phyloP scores from a whole-genome alignment of 2,113 vertebrate species.

The Elachura formosa region DNA sequence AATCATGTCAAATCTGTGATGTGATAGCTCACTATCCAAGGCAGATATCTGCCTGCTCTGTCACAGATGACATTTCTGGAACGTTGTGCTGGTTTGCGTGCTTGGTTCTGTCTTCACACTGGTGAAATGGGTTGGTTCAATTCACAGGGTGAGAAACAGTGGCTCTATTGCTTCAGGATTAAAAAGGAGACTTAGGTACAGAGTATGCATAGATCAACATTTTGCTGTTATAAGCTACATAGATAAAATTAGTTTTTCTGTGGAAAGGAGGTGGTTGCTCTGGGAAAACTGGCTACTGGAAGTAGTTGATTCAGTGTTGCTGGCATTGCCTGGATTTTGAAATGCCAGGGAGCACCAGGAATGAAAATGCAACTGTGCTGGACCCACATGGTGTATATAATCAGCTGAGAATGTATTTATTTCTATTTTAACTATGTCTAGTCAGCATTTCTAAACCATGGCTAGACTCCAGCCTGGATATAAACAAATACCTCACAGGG shows the following conservation, averaged over 20 bases:
- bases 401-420: slow-evolving; percentile 17
- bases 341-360: neutral
- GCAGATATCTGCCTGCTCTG: neutral
- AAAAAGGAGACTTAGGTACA: neutral
- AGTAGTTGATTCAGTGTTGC: neutral
- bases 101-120: neutral
- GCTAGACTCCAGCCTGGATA: neutral
- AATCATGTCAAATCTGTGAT: neutral
- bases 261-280: neutral
- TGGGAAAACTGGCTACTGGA: neutral
- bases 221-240: neutral
- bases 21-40: neutral
- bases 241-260: neutral
- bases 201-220: neutral
- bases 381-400: neutral
- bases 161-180: neutral
- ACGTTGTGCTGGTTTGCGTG: neutral
- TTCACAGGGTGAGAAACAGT: neutral
- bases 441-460: neutral
- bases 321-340: neutral
- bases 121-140: neutral
- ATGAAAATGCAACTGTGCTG: neutral
- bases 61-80: neutral
- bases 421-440: neutral
- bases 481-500: neutral